A percentile compares a stretch with the other conserved stretches of the same genome.
Evolutionary conservation across 1,140 invertebrate genomes (phyloP).

Genomic region (Drosophila tropicalis): DNA sequence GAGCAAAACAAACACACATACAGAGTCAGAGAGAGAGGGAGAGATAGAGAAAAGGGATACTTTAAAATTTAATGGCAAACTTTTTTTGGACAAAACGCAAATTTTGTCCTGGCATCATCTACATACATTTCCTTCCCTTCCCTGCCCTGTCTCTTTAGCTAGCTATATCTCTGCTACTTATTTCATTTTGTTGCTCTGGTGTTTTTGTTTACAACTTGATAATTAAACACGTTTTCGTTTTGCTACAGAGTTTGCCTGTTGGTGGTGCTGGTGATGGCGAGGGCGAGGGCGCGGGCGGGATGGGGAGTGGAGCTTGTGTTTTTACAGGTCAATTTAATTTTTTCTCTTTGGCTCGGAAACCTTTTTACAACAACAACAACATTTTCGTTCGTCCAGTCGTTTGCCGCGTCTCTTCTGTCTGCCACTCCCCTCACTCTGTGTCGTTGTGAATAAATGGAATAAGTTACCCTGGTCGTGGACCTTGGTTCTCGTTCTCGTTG

Average conservation of each 20-base stretch:
- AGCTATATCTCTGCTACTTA: not conserved
- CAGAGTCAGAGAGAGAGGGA: not conserved
- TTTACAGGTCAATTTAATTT: conserved; percentile 81
- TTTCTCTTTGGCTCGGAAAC: conserved; percentile 56
- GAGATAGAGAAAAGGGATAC: conserved; percentile 5
- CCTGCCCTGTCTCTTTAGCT: not conserved
- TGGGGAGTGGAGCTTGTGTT: conserved; percentile 27
- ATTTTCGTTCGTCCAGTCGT: not conserved
- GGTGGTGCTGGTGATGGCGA: too few species aligned
- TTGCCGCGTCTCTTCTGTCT: not conserved
- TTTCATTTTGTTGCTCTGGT: conserved; percentile 28
- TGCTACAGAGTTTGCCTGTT: not conserved
- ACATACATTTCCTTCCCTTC: too few species aligned
- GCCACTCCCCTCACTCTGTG: not conserved
- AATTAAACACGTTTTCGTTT: conserved; percentile 74
- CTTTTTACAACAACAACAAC: conserved; percentile 45
- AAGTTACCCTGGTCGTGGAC: conserved; percentile 22
- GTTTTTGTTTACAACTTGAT: conserved; percentile 80
- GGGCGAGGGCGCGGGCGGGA: not conserved
- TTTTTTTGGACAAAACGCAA: conserved; percentile 18
- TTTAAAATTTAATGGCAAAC: conserved; percentile 25
- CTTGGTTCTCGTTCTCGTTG: conserved; percentile 11
- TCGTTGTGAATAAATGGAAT: conserved; percentile 20
- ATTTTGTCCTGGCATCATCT: conserved; percentile 5
- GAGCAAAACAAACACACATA: not conserved